Evolutionary conservation across 2,113 vertebrate species (phyloP).

Genomic region (Saguinus midas): DNA sequence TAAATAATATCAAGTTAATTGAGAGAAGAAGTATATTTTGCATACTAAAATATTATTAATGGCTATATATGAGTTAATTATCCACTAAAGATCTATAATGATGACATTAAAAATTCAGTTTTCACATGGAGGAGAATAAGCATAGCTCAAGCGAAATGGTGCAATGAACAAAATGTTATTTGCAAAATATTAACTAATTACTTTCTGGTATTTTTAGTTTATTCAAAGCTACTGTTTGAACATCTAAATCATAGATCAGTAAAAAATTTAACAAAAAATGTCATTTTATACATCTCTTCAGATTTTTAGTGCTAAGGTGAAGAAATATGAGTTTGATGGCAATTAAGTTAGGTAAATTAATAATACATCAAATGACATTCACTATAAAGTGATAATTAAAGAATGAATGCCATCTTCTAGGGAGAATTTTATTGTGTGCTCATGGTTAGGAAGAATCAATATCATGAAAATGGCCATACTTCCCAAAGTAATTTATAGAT

Average conservation of each 20-base stretch:
- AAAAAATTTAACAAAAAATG: background rate
- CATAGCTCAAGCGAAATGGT: background rate
- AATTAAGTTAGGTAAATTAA: constrained; percentile 1
- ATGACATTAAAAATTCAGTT: background rate
- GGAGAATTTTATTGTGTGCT: background rate
- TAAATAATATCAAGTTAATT: background rate
- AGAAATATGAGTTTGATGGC: constrained; percentile 1
- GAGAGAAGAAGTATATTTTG: background rate
- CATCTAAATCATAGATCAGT: background rate
- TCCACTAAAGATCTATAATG: background rate
- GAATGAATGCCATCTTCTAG: background rate
- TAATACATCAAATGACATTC: background rate
- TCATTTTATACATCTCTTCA: background rate
- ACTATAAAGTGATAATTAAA: constrained; percentile 32
- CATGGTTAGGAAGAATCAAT: too few relatives aligned
- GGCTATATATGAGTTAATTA: background rate
- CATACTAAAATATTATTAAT: background rate
- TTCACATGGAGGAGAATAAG: background rate
- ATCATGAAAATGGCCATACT: too few relatives aligned
- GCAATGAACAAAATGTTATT: background rate
- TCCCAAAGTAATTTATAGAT: too few relatives aligned
- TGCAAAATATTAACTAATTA: background rate
- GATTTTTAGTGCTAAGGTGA: background rate
- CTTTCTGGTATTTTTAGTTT: background rate
- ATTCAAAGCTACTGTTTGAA: background rate